Base-by-base conservation (phyloP, 2,113 vertebrate genomes). In the sheep (Ovis aries) region DNA sequence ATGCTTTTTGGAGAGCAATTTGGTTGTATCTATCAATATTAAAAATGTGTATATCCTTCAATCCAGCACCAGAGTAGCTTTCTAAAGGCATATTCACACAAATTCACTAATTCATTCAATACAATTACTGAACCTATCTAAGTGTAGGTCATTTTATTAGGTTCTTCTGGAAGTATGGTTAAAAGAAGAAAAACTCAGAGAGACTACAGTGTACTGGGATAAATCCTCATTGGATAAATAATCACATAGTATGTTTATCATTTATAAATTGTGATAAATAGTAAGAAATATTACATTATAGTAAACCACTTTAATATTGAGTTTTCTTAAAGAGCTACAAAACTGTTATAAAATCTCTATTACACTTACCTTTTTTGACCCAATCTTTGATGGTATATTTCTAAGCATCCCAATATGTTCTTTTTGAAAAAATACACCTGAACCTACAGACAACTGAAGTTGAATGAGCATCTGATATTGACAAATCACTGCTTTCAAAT, bases 11-110 rank as follows among this genome's bases (percentile, higher is more conserved):
- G 62, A 83, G 48, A 96, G 74, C 36, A 90, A 85, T 85, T 83
- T 97, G 19, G 31, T 7, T 45, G 1, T 29, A 60, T 52, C 33
- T 71, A 60, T 85, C 53, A 91, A 55, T 86, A 96, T 64, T 96
- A 94, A 82, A 97, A 97, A 86, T 83, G 45, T 81, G n/a, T 14
- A 40, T 91, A 45, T 81, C 21, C 91, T 96, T 96, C 55, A 95
- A 94, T 13, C 25, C 87, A 96, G 62, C 7, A 57, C 33, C 43
- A 86, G 59, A 17, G n/a, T 84, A 83, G 21, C 27, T 97, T 94
- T 91, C 80, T 89, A 93, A 29, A 84, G n/a, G 45, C 91, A 90
- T 77, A 97, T n/a, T 93, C 71, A 92, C 17, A 83, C 19, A 43
- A 96, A 81, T 33, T 71, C 23, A 86, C 52, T 71, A 91, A 91